phyloP scores from a whole-genome alignment of 2,888 invertebrate genomes.

The Papilio gigon region DNA sequence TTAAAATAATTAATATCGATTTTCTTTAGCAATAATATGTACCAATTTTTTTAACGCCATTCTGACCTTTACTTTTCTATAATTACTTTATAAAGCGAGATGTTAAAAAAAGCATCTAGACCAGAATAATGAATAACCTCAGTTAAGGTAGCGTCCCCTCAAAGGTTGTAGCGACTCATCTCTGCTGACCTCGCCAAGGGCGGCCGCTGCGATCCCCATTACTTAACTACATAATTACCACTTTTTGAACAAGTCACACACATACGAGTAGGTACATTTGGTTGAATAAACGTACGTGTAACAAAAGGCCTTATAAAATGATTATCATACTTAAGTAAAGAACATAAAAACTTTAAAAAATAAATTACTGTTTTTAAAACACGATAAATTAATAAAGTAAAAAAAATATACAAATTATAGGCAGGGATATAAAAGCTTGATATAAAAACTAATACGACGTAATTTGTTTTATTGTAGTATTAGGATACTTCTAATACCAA shows the following conservation, averaged over 20 bases:
- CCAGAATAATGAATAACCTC: conserved; percentile 3
- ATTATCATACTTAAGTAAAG: background rate
- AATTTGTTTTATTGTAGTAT: conserved; percentile 5
- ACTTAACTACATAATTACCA: conserved; percentile 11
- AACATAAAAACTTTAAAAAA: background rate
- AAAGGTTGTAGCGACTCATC: conserved; percentile 5
- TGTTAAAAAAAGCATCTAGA: background rate
- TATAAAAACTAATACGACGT: background rate
- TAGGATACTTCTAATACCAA: background rate
- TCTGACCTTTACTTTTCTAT: background rate
- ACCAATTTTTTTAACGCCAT: too few relatives aligned
- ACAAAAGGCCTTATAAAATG: background rate
- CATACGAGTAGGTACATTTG: too few relatives aligned
- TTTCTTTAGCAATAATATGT: background rate
- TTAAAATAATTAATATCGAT: background rate
- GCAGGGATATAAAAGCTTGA: background rate
- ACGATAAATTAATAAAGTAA: background rate
- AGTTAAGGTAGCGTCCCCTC: background rate
- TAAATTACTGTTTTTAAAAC: conserved; percentile 1
- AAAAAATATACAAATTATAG: too few relatives aligned
- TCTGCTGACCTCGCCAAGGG: conserved; percentile 13
- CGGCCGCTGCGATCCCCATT: conserved; percentile 10
- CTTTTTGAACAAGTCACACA: conserved; percentile 1
- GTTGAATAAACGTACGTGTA: background rate
- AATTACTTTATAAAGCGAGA: background rate